Conservation (phyloP, 2,888 invertebrate species). For the Coleophora deauratella region DNA sequence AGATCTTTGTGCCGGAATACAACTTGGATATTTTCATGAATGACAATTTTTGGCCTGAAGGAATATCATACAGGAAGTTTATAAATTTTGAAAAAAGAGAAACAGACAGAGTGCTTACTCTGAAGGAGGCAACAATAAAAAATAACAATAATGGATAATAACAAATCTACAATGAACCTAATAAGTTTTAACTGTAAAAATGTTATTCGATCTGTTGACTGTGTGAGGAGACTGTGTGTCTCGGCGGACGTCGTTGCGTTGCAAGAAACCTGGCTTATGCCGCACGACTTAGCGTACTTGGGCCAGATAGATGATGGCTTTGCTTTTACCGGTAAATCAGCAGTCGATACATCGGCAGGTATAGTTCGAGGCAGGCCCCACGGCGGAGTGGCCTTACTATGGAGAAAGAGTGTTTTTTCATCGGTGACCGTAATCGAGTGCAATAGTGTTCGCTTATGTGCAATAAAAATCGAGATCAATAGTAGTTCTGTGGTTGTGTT, state of each 20-base stretch:
- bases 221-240: neutral
- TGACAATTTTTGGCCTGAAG: no score
- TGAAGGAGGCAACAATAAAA: no score
- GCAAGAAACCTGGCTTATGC: neutral
- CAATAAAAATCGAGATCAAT: neutral
- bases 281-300: neutral
- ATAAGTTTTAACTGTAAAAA: no score
- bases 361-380: neutral
- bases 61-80: no score
- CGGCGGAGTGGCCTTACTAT: neutral
- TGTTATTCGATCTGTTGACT: neutral
- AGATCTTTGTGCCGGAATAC: no score
- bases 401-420: neutral
- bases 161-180: no score
- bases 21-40: no score
- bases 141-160: no score
- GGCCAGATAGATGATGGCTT: neutral
- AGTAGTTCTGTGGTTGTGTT: neutral
- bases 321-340: neutral
- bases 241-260: neutral
- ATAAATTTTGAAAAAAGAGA: no score
- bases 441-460: neutral
- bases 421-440: neutral
- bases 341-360: neutral
- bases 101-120: no score